These are phyloP conservation scores for Orgyia antiqua DNA, from an alignment of 2,888 invertebrate genomes.

Conservation along the genomic window DNA sequence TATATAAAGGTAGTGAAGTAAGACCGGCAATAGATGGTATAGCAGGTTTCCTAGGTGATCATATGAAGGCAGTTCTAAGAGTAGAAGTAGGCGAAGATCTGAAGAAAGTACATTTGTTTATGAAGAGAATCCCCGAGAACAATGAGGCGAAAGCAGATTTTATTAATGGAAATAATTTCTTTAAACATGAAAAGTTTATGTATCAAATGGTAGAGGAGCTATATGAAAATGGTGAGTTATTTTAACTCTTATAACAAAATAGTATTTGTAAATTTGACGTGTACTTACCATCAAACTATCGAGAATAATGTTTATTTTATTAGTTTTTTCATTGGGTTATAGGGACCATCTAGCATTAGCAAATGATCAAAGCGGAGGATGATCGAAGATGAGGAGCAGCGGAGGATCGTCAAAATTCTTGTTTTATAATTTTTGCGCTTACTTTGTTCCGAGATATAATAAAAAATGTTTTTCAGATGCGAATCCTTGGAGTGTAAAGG, in stretches of 20 bases:
- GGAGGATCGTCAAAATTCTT: too few relatives aligned
- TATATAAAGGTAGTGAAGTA: conserved; percentile 28
- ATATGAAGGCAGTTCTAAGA: conserved; percentile 37
- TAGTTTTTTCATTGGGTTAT: too few relatives aligned
- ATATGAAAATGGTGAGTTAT: conserved; percentile 26
- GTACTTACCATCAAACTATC: too few relatives aligned
- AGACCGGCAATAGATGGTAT: conserved; percentile 42
- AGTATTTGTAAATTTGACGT: too few relatives aligned
- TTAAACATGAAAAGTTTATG: conserved; percentile 46
- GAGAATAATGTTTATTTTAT: too few relatives aligned
- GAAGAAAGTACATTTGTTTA: conserved; percentile 39
- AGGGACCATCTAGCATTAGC: too few relatives aligned
- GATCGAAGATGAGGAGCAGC: too few relatives aligned
- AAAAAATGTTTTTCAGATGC: conserved; percentile 34
- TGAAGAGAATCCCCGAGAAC: conserved; percentile 46
- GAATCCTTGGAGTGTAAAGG: conserved; percentile 44
- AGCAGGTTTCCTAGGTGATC: conserved; percentile 57
- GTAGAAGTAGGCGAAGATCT: conserved; percentile 24
- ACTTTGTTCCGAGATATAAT: too few relatives aligned
- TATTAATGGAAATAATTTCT: conserved; percentile 41
- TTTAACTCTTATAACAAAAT: too few relatives aligned
- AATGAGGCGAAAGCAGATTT: conserved; percentile 53
- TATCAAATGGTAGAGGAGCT: conserved; percentile 47
- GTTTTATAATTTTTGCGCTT: too few relatives aligned
- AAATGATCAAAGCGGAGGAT: too few relatives aligned